These are phyloP conservation scores for Potamarius usumacintae DNA, from an alignment of 2,113 vertebrate genomes.

Conservation along the genomic window DNA sequence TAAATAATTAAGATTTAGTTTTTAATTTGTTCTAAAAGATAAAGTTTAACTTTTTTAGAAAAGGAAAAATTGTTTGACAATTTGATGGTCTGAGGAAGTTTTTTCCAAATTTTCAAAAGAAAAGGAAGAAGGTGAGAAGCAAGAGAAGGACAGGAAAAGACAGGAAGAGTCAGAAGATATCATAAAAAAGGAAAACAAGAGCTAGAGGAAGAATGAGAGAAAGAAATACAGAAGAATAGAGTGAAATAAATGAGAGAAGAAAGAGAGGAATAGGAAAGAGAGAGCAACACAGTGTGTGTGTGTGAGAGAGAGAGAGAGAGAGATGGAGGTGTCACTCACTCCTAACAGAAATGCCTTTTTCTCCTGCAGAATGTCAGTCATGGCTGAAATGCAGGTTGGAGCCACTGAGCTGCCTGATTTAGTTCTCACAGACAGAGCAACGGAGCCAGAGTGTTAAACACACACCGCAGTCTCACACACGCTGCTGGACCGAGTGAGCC, in stretches of 20 bases:
- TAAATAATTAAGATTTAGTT: too few species aligned
- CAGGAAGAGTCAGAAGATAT: neutral
- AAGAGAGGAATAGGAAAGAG: neutral
- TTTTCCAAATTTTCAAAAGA: neutral
- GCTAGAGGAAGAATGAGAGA: neutral
- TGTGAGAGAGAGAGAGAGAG: neutral
- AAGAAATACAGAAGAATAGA: neutral
- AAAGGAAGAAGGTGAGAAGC: neutral
- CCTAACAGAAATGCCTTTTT: slow-evolving; percentile 30
- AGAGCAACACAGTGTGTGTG: neutral
- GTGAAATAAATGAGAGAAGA: neutral
- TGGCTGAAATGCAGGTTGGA: slow-evolving; percentile 42
- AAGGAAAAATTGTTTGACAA: too few species aligned
- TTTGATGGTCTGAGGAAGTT: too few species aligned
- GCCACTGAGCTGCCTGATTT: slow-evolving; percentile 37
- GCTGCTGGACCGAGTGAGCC: neutral
- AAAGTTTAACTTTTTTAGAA: too few species aligned
- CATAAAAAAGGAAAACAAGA: neutral
- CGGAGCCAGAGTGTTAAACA: slow-evolving; percentile 14
- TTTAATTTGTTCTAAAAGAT: too few species aligned
- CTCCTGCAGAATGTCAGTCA: slow-evolving; percentile 40
- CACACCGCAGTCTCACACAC: neutral
- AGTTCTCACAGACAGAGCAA: slow-evolving; percentile 16
- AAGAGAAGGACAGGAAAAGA: neutral
- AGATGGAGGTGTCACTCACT: slow-evolving; percentile 2